phyloP scores from a whole-genome alignment of 1,140 invertebrate genomes.

The Dryas iulia region DNA sequence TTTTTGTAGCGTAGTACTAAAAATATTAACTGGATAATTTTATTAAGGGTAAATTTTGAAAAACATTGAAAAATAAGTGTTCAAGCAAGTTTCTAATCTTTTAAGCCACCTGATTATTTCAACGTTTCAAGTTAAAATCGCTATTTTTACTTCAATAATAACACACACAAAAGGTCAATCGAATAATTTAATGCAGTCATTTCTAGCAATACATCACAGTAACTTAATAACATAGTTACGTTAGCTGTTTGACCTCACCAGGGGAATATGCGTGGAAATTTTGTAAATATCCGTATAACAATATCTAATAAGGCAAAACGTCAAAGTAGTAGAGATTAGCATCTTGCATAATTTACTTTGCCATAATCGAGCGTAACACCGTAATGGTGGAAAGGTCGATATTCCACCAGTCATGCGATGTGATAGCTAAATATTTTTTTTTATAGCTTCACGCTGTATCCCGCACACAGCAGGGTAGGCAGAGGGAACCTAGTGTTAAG shows the following conservation, averaged over 20 bases:
- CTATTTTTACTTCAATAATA: too few species aligned
- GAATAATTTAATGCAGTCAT: background rate
- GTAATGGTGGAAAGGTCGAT: background rate
- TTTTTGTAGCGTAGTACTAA: too few species aligned
- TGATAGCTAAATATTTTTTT: too few species aligned
- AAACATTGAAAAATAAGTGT: too few species aligned
- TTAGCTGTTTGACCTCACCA: background rate
- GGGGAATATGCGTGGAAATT: background rate
- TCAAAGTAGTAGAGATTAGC: slow-evolving; percentile 8
- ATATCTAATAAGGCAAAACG: slow-evolving; percentile 21
- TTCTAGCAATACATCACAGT: background rate
- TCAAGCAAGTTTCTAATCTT: too few species aligned
- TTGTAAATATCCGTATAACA: slow-evolving; percentile 6
- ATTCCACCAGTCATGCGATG: slow-evolving; percentile 4
- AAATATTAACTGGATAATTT: too few species aligned
- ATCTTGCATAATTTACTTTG: slow-evolving; percentile 18
- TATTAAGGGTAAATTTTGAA: too few species aligned
- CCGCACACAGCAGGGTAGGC: too few species aligned
- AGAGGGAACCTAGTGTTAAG: too few species aligned
- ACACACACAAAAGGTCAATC: background rate
- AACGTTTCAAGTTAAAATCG: too few species aligned
- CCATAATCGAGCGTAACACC: slow-evolving; percentile 18
- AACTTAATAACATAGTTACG: background rate
- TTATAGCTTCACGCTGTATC: too few species aligned
- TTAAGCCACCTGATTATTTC: too few species aligned